Conservation (phyloP, 2,888 invertebrate species). For the Drosophila paramelanica region DNA sequence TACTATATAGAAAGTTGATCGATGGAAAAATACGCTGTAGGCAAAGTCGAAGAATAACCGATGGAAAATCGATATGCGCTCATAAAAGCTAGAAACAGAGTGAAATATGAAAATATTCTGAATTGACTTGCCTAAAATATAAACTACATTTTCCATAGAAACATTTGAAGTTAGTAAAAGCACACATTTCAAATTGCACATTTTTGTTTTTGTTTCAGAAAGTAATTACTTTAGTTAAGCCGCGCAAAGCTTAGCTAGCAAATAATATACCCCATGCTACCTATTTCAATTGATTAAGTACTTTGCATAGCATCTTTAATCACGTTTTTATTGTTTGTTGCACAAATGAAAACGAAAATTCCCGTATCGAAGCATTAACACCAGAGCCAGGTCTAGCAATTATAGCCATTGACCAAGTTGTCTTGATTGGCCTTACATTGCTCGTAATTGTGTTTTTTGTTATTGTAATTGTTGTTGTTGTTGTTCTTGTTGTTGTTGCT, state of each 20-base stretch:
- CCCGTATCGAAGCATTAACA: slow-evolving; percentile 48
- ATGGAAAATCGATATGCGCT: neutral
- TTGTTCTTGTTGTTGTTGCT: slow-evolving; percentile 30
- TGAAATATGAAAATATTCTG: neutral
- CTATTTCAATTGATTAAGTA: slow-evolving; percentile 42
- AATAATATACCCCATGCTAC: slow-evolving; percentile 19
- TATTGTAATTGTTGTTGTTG: slow-evolving; percentile 1
- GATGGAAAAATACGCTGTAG: slow-evolving; percentile 36
- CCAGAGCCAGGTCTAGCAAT: slow-evolving; percentile 54
- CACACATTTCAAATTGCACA: no score
- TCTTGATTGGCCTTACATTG: slow-evolving; percentile 78
- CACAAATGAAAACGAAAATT: slow-evolving; percentile 64
- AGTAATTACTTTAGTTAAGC: neutral
- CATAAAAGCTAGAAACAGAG: neutral
- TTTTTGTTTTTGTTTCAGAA: no score
- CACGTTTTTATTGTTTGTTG: slow-evolving; percentile 79
- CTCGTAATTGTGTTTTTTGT: slow-evolving; percentile 29
- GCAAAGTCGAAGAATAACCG: neutral
- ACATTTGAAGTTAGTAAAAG: no score
- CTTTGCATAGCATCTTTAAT: slow-evolving; percentile 77
- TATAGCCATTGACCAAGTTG: slow-evolving; percentile 77
- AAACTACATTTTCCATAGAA: no score
- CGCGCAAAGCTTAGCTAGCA: neutral
- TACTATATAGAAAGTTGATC: slow-evolving; percentile 23
- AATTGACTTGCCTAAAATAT: no score